Conservation (phyloP, 2,113 vertebrate species). For the Pantherophis guttatus region DNA sequence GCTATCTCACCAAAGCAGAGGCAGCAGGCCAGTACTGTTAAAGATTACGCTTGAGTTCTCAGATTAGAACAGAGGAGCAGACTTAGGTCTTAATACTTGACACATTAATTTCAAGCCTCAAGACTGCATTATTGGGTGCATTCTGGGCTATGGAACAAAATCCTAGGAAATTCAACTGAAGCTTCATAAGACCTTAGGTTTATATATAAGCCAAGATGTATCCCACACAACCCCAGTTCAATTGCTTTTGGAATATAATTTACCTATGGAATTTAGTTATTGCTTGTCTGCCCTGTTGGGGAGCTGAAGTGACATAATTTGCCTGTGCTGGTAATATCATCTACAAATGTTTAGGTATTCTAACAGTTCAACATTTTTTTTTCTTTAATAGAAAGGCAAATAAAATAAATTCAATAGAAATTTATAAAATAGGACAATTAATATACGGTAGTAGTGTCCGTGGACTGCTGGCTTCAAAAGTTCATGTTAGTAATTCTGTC, state of each 20-base stretch:
- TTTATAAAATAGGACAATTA: not conserved
- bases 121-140: not conserved
- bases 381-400: not conserved
- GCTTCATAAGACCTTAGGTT: not conserved
- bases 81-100: not conserved
- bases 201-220: not conserved
- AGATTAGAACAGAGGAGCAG: not conserved
- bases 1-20: not conserved
- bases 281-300: not conserved
- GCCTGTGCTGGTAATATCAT: not conserved
- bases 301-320: not conserved
- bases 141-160: not conserved
- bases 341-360: not conserved
- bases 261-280: not conserved
- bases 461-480: not conserved
- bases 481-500: not conserved
- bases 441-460: not conserved
- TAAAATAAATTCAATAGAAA: not conserved
- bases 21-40: not conserved
- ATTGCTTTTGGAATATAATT: not conserved
- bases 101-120: not conserved
- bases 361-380: not conserved
- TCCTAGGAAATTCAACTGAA: not conserved
- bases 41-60: not conserved
- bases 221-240: not conserved